Conservation (phyloP, 2,888 invertebrate species). For the Diplazon laetatorius region DNA sequence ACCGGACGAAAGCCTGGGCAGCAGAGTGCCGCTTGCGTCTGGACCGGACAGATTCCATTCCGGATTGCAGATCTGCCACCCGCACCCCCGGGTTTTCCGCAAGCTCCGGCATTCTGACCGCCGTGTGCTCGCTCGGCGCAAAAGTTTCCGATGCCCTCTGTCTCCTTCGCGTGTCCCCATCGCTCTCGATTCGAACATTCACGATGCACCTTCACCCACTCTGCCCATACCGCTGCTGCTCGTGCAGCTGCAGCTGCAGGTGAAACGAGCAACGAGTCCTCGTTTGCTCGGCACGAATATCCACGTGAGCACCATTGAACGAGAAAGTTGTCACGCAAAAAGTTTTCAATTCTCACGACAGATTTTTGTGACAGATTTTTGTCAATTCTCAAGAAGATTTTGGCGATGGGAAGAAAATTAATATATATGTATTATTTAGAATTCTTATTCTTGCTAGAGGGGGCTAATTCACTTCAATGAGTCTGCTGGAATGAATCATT, state of each 20-base stretch:
- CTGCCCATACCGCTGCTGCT: slow-evolving; percentile 47
- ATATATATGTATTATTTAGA: too few species aligned
- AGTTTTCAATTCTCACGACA: too few species aligned
- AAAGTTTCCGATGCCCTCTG: slow-evolving; percentile 71
- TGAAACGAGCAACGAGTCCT: slow-evolving; percentile 70
- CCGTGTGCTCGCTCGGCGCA: slow-evolving; percentile 65
- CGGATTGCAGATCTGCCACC: slow-evolving; percentile 81
- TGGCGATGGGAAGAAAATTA: too few species aligned
- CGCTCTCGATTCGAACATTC: slow-evolving; percentile 58
- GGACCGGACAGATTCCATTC: slow-evolving; percentile 82
- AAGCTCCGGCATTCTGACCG: slow-evolving; percentile 57
- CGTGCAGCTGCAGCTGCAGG: slow-evolving; percentile 74
- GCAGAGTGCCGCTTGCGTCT: slow-evolving; percentile 76
- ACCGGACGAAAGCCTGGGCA: slow-evolving; percentile 67
- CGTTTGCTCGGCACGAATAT: not conserved
- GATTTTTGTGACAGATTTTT: too few species aligned
- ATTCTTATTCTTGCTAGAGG: too few species aligned
- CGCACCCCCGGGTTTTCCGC: slow-evolving; percentile 72
- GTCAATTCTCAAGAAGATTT: too few species aligned
- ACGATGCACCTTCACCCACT: slow-evolving; percentile 12
- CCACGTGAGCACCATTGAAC: not conserved
- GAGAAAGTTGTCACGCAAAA: too few species aligned
- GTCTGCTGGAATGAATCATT: too few species aligned
- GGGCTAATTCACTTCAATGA: too few species aligned
- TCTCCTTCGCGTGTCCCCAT: too few species aligned